Evolutionary conservation across 1,140 invertebrate species (phyloP), one percentile per base, ranked within the genome.

Genomic region (Sminthurides bifidus): DNA sequence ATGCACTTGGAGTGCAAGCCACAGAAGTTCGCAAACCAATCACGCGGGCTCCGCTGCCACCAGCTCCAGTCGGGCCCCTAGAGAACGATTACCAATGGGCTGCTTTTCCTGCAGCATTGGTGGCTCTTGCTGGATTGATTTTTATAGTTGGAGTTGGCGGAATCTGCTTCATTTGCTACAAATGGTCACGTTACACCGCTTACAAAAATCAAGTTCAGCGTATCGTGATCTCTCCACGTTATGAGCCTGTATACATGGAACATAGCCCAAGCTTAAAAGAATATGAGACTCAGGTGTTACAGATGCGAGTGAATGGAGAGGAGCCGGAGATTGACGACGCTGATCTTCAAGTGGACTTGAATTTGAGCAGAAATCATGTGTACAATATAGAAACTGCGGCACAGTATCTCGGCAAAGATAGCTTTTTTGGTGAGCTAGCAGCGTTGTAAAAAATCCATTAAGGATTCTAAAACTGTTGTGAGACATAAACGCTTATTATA

Each of bases 121-220:
- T 94, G 46, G 79, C 86, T 21, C 81, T 93, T 19, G 89, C 87
- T 0, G 82, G 81, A 33, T 78, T 93, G 17, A 92, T 94, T 51
- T 78, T 92, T 17, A 75, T 93, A 3, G 76, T 92, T 21, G 86
- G 86, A 2, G 76, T 85, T 15, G 81, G 84, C 50, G 88, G 86
- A 14, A 92, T 92, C 33, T 81, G 91, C 27, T 91, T 92, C 67
- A 89, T 93, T 29, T 91, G 90, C 67, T 80, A 90, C 38, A 88
- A 87, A 0, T 92, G 89, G 87, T 86, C 87, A 52, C 87, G 84
- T 60, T 87, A 86, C 66, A 84, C 84, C 67, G 77, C 81, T n/a
- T 85, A 84, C 66, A 85, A 85, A 65, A 81, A 84, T 64, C 75
- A 83, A 63, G 80, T 84, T 75, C 77, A 81, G 60, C 72, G 82